Percentiles rank a stretch among this genome's conserved stretches.
Evolutionary conservation across 1,140 invertebrate species (phyloP).

Genomic region (Anastrepha obliqua): DNA sequence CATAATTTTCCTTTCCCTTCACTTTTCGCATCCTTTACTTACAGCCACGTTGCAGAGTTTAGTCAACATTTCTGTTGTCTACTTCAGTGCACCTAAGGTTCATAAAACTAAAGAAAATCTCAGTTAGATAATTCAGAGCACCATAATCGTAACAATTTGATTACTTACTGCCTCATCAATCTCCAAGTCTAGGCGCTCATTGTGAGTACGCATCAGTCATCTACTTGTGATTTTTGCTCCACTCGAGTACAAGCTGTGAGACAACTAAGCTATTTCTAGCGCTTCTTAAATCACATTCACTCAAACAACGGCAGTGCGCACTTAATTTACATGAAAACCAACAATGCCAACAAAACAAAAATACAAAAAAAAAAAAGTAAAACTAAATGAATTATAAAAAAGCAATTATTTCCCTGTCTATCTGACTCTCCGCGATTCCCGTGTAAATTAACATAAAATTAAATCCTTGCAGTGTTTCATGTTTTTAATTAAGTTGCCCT

Average conservation of each 20-base stretch:
- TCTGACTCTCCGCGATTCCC: background rate
- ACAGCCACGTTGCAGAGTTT: no score
- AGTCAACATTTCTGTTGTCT: no score
- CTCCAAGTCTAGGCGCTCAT: background rate
- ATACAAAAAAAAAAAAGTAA: background rate
- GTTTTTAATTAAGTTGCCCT: conserved; percentile 33
- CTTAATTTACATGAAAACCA: background rate
- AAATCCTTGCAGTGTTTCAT: conserved; percentile 32
- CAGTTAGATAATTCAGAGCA: background rate
- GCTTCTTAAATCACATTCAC: background rate
- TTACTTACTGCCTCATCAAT: conserved; percentile 1
- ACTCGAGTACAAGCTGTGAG: background rate
- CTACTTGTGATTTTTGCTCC: background rate
- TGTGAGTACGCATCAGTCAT: background rate
- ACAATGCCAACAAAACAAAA: background rate
- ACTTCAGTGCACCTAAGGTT: no score
- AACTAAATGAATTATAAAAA: background rate
- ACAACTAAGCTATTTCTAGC: background rate
- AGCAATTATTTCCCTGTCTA: background rate
- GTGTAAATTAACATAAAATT: conserved; percentile 17
- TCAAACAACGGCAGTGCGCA: background rate
- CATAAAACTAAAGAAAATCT: no score
- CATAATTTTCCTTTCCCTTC: no score
- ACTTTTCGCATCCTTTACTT: no score
- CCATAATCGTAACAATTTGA: background rate